phyloP scores from a whole-genome alignment of 2,888 invertebrate genomes.

The Aphidoletes aphidimyza region DNA sequence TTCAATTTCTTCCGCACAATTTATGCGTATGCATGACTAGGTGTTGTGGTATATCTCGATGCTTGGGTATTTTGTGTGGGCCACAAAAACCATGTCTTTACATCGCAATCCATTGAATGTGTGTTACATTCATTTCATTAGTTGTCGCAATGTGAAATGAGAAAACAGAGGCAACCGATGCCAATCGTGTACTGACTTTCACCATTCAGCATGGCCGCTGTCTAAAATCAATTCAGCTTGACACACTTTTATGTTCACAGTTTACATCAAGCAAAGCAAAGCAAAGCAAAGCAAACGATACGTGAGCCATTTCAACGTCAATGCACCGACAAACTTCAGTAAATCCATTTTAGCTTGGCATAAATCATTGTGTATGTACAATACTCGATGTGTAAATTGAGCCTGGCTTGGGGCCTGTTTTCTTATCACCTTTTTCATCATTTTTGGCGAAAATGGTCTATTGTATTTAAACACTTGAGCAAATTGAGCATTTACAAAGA shows the following conservation, averaged over 20 bases:
- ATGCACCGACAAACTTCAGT: neutral
- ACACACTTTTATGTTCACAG: conserved; percentile 20
- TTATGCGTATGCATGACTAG: neutral
- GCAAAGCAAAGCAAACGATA: no score
- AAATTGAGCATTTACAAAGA: conserved; percentile 50
- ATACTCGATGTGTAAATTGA: neutral
- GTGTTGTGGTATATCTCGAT: neutral
- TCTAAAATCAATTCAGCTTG: conserved; percentile 16
- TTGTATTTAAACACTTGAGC: conserved; percentile 43
- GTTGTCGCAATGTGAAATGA: neutral
- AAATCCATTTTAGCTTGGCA: neutral
- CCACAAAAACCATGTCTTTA: neutral
- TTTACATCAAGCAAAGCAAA: neutral
- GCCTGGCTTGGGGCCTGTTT: neutral
- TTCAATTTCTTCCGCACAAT: conserved; percentile 26
- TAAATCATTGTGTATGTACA: conserved; percentile 10
- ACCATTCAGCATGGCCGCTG: neutral
- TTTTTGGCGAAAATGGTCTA: conserved; percentile 37
- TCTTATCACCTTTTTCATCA: conserved; percentile 14
- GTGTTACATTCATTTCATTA: neutral
- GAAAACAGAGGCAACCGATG: neutral
- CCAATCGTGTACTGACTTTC: neutral
- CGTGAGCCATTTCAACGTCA: neutral
- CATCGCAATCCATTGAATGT: neutral
- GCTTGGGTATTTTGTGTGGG: neutral